Base-by-base conservation (phyloP, 2,113 vertebrate species). In the Strigops habroptila region DNA sequence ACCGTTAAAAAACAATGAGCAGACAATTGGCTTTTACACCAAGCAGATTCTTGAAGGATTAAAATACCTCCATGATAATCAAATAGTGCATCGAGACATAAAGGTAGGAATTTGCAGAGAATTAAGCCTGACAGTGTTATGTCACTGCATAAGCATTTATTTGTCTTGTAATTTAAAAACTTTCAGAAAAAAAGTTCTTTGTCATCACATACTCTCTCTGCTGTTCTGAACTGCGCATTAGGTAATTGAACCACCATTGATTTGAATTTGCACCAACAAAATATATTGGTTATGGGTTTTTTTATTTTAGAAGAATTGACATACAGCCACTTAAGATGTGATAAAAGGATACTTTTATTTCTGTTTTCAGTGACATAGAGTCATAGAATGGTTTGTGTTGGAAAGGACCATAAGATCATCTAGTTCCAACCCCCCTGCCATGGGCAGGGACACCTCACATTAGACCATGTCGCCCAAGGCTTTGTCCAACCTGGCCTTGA, bases 21-120 rank as follows among this genome's bases (percentile, higher is more conserved):
- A 99, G 96, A 99, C 99, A 76, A 99, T 99, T 70, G 99, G 99
- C 86, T 99, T 99, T 98, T 99, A 99, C 96, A 99, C 99, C 46
- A 98, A 99, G 82, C 99, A 99, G 97, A 99, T 99, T 97, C 98
- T 99, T 90, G 99, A 99, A 98, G 99, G 99, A 71, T 98, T 99
- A 95, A 99, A 99, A 94, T 99, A 99, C 93, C 99, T 99, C 86
- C 99, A 99, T 3, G 99, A 99, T 93, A 99, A 99, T 98, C 99
- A 99, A 97, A 99, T 99, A 57, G 99, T 99, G 31, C 99, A 99
- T 97, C 96, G 99, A 91, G 99, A 99, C 97, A 99, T 99, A 97
- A 99, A 99, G 99, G 99, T 99, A 97, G 92, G 86, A 88, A 55
- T 90, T 55, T 81, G 39, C 67, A 67, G 85, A 63, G 37, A 44